Conservation (phyloP, 1,140 invertebrate species). For the Apis florea region DNA sequence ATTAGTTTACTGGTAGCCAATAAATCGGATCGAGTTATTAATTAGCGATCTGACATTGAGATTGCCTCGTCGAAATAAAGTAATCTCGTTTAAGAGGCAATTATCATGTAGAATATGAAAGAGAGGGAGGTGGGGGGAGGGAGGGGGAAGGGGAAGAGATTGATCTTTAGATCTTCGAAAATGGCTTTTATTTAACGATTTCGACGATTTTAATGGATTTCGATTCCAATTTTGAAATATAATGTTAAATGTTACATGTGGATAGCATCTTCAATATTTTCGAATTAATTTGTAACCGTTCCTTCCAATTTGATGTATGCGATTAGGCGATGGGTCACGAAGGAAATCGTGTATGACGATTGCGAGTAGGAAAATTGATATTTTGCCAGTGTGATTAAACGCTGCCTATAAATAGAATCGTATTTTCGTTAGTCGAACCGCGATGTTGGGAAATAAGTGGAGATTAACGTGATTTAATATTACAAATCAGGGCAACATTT, state of each 20-base stretch:
- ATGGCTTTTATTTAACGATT: background rate
- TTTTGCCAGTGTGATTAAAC: constrained; percentile 21
- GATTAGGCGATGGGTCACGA: background rate
- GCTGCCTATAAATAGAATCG: constrained; percentile 7
- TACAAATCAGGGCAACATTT: no score
- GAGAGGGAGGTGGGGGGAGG: no score
- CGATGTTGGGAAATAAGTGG: no score
- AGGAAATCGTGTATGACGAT: constrained; percentile 27
- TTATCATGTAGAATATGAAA: background rate
- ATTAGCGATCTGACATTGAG: constrained; percentile 14
- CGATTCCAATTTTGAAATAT: constrained; percentile 2
- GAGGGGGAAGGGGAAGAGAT: no score
- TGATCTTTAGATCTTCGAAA: background rate
- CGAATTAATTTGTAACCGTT: background rate
- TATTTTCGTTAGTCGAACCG: background rate
- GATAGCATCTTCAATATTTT: background rate
- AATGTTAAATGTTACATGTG: background rate
- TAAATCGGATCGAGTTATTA: constrained; percentile 33
- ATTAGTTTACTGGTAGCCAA: constrained; percentile 12
- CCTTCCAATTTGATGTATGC: background rate
- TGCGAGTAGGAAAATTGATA: constrained; percentile 17
- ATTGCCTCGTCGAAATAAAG: background rate
- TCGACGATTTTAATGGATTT: background rate
- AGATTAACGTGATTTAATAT: no score
- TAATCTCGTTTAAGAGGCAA: constrained; percentile 14